Evolutionary conservation across 2,113 vertebrate genomes (phyloP).

Genomic region (Solea senegalensis): DNA sequence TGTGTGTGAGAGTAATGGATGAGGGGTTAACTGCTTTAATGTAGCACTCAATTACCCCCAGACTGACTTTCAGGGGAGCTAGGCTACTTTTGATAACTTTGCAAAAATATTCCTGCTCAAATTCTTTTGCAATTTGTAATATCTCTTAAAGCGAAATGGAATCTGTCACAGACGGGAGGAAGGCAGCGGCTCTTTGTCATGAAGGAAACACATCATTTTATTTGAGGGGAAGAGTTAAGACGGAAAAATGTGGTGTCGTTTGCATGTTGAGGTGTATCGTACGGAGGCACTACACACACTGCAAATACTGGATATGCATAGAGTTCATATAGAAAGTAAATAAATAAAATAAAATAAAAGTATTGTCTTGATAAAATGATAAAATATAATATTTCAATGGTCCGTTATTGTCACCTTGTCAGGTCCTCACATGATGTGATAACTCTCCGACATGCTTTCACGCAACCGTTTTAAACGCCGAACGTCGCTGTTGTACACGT

Average conservation of each 20-base stretch:
- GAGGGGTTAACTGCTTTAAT: slow-evolving; percentile 25
- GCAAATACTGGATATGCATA: too few species aligned
- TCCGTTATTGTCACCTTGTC: too few species aligned
- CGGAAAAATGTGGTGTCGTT: neutral
- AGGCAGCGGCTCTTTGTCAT: neutral
- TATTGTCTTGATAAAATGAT: too few species aligned
- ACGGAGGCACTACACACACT: too few species aligned
- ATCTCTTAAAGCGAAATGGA: slow-evolving; percentile 2
- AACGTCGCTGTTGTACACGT: too few species aligned
- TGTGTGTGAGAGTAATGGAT: slow-evolving; percentile 10
- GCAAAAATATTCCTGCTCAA: neutral
- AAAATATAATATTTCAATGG: too few species aligned
- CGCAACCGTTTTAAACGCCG: too few species aligned
- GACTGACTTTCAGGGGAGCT: neutral
- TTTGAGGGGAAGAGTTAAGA: neutral
- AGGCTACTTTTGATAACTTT: slow-evolving; percentile 14
- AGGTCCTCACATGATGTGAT: too few species aligned
- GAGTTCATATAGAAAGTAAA: too few species aligned
- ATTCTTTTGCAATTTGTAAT: neutral
- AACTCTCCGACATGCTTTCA: too few species aligned
- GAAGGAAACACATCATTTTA: neutral
- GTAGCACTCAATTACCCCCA: slow-evolving; percentile 6
- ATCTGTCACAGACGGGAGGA: neutral
- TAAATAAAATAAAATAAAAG: too few species aligned
- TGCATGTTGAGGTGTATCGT: neutral